phyloP scores from a whole-genome alignment of 1,140 invertebrate species.

The Drosophila azteca region DNA sequence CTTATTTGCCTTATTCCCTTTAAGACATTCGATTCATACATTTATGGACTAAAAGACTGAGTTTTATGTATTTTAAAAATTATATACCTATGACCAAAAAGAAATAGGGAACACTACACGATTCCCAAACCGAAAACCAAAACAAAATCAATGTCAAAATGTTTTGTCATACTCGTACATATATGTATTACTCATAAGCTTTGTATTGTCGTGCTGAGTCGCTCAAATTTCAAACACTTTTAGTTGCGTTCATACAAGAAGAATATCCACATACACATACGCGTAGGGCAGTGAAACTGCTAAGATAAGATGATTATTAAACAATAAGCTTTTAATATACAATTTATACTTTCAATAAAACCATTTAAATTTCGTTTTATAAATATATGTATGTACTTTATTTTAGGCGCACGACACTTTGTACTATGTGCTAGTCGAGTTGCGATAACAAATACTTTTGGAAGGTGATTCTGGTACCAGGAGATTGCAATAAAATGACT shows the following conservation, averaged over 20 bases:
- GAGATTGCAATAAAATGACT: conserved; percentile 61
- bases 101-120: conserved; percentile 27
- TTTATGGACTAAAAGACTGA: conserved; percentile 70
- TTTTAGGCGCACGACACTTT: conserved; percentile 67
- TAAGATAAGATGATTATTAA: conserved; percentile 51
- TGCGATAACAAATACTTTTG: conserved; percentile 60
- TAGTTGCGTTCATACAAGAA: conserved; percentile 15
- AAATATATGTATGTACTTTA: conserved; percentile 52
- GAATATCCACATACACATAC: conserved; percentile 25
- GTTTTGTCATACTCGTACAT: conserved; percentile 36
- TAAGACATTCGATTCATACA: conserved; percentile 48
- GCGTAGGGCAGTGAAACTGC: conserved; percentile 68
- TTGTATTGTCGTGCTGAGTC: conserved; percentile 35
- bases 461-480: conserved; percentile 34
- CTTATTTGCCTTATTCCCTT: conserved; percentile 26
- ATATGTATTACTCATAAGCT: conserved; percentile 40
- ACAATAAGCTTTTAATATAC: conserved; percentile 33
- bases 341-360: conserved; percentile 55
- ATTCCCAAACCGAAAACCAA: conserved; percentile 70
- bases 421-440: conserved; percentile 55
- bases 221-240: conserved; percentile 6
- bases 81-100: conserved; percentile 51
- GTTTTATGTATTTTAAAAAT: conserved; percentile 55
- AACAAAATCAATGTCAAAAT: conserved; percentile 58
- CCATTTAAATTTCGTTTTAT: conserved; percentile 49